A percentile compares a stretch with the other conserved stretches of the same genome.
phyloP scores from a whole-genome alignment of 2,797 vertebrate genomes.

The Schizopygopsis malacanthus region DNA sequence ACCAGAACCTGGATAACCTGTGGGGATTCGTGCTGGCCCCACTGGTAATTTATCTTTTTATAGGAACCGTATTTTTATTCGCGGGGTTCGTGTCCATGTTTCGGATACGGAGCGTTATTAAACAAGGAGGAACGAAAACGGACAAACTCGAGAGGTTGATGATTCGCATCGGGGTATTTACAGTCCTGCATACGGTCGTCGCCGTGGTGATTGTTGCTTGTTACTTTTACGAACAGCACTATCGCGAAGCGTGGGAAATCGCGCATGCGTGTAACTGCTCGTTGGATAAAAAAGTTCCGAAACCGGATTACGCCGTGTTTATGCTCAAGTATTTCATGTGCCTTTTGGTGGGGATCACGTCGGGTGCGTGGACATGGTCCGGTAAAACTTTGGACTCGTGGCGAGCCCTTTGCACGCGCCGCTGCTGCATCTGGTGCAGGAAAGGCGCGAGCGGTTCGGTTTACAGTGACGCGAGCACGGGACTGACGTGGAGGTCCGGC shows the following conservation, averaged over 20 bases:
- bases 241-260: conserved; percentile 89
- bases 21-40: conserved; percentile 88
- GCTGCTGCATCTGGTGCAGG: conserved; percentile 79
- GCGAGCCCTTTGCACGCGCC: conserved; percentile 90
- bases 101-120: conserved; percentile 91
- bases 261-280: conserved; percentile 88
- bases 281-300: conserved; percentile 77
- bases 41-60: conserved; percentile 90
- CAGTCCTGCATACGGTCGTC: conserved; percentile 89
- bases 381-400: conserved; percentile 93
- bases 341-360: conserved; percentile 93
- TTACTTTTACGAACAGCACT: conserved; percentile 94
- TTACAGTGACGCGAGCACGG: conserved; percentile 93
- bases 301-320: conserved; percentile 91
- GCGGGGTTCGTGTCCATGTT: conserved; percentile 93
- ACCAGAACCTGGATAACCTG: conserved; percentile 87
- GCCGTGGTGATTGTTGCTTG: conserved; percentile 92
- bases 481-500: conserved; percentile 92
- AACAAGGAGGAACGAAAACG: conserved; percentile 92
- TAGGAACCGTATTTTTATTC: conserved; percentile 91
- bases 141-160: conserved; percentile 94
- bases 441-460: conserved; percentile 87
- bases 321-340: conserved; percentile 98
- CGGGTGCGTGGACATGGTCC: conserved; percentile 94
- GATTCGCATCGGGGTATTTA: conserved; percentile 92